Conservation (phyloP, 2,797 vertebrate genomes). For the Onychomys leucogaster region DNA sequence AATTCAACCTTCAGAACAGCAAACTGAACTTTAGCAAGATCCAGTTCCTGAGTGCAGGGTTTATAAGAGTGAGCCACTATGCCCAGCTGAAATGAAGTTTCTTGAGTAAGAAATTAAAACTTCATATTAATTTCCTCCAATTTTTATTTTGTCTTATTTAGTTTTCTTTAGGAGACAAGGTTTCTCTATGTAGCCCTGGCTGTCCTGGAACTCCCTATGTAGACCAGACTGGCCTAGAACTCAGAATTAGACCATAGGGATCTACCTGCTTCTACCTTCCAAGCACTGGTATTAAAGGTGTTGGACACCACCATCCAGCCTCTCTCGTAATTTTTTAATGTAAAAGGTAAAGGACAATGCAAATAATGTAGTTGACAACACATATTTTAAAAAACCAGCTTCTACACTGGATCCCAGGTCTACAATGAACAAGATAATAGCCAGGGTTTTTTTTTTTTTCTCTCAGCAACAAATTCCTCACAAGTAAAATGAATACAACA, state of each 20-base stretch:
- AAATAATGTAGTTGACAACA: not conserved
- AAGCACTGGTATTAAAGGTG: not conserved
- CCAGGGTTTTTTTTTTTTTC: constrained; percentile 10
- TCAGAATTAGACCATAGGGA: not conserved
- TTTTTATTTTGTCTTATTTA: not conserved
- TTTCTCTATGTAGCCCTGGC: not conserved
- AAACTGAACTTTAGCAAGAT: not conserved
- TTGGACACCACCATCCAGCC: not conserved
- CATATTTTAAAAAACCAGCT: constrained; percentile 29
- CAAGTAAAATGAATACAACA: not conserved
- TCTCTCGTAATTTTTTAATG: not conserved
- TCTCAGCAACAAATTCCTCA: constrained; percentile 23
- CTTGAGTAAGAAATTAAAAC: constrained; percentile 4
- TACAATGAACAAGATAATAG: constrained; percentile 10
- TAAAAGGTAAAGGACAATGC: constrained; percentile 39
- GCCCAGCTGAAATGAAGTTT: constrained; percentile 19
- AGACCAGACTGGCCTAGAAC: not conserved
- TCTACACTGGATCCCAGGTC: not conserved
- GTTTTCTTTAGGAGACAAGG: not conserved
- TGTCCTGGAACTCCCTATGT: not conserved
- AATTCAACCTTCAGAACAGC: not conserved
- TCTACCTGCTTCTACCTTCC: not conserved
- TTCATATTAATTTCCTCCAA: not conserved
- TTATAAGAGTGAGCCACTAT: not conserved
- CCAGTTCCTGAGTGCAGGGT: not conserved